Base-by-base conservation (phyloP, 1,140 invertebrate species). In the Theocolax elegans region DNA sequence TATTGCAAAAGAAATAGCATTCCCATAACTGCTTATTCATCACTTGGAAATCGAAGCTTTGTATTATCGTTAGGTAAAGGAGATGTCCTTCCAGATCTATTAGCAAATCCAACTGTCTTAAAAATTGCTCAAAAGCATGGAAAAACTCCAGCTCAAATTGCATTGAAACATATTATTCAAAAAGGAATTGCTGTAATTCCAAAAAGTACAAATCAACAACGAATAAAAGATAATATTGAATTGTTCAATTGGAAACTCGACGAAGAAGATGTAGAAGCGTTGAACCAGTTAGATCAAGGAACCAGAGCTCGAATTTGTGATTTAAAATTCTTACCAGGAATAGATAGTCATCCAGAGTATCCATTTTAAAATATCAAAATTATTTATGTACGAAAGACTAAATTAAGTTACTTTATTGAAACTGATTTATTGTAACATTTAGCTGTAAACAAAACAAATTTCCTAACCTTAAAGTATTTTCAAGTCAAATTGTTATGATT, bases 41-140 rank as follows among this genome's bases (percentile, higher is more conserved):
- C 91, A 1, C 78, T 92, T 23, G 91, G 90, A 3, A 88, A 90
- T 1, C 89, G 89, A 72, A 92, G 90, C 68, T 73, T 80, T 8
- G 79, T 87, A 15, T 79, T 85, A 62, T 74, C 85, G 8, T 77
- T 88, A 73, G 86, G 87, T 10, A 89, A 86, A 75, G 59, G 49
- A 44, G 82, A 87, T 1, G 19, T 17, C 0, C 42, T 94, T 63
- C 91, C 92, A 1, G 89, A 91, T 79, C 84, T 93, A 49, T 78
- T 95, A 69, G 82, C 89, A 29, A 90, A 94, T 74, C 86, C 89
- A 0, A 86, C 89, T 12, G 90, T 96, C 1, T 78, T 87, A 48
- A 80, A 90, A 75, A 89, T 97, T 40, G 88, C 90, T 2, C 53
- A 86, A 38, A 86, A 86, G n/a, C 83, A 90, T 48, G 74, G 79